Evolutionary conservation across 2,113 vertebrate species (phyloP).

Genomic region (Platanista minor): DNA sequence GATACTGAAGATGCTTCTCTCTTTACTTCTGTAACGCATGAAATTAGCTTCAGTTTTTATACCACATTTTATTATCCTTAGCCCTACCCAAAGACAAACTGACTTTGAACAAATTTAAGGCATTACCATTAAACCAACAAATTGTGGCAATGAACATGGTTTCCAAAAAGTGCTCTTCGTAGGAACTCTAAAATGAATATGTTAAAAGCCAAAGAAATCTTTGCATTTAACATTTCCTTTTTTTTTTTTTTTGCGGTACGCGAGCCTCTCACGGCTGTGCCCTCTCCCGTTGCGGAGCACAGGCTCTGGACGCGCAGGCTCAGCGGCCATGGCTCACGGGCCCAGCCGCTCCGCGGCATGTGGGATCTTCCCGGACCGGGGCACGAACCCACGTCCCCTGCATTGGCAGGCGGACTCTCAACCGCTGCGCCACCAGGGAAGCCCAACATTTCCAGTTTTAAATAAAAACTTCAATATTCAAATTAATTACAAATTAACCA

Average conservation of each 20-base stretch:
- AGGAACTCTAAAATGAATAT: conserved; percentile 15
- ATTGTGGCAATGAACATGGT: background rate
- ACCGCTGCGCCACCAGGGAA: too few relatives aligned
- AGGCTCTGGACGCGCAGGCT: too few relatives aligned
- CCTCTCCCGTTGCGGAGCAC: too few relatives aligned
- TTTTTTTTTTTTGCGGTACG: too few relatives aligned
- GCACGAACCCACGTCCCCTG: too few relatives aligned
- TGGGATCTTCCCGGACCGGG: too few relatives aligned
- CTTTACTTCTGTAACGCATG: background rate
- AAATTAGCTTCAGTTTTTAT: conserved; percentile 21
- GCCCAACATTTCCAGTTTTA: conserved; percentile 24
- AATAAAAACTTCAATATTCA: conserved; percentile 32
- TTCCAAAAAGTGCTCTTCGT: conserved; percentile 34
- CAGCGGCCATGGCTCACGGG: too few relatives aligned
- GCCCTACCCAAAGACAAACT: conserved; percentile 2
- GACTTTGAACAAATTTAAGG: conserved; percentile 28
- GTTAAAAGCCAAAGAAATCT: conserved; percentile 5
- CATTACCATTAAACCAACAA: conserved; percentile 8
- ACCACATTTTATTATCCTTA: conserved; percentile 7
- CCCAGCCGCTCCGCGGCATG: too few relatives aligned
- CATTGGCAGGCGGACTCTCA: too few relatives aligned
- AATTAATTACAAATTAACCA: conserved; percentile 36
- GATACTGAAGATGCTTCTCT: background rate
- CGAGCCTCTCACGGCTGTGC: too few relatives aligned
- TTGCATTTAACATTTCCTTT: background rate